Evolutionary conservation across 2,113 vertebrate species (phyloP).

Genomic region (Saccopteryx leptura): DNA sequence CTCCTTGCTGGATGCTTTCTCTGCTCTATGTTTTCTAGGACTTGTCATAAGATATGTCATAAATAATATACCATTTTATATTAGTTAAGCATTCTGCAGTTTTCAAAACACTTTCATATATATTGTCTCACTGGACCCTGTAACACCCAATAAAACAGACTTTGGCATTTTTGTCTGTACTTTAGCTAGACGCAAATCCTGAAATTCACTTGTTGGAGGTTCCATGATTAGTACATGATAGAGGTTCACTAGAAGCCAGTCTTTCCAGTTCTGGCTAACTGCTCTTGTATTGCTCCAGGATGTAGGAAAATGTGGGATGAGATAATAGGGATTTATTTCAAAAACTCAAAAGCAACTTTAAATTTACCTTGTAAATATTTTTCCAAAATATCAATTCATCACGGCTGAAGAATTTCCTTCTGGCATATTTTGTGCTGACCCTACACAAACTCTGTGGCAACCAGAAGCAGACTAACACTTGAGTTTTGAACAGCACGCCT

Average conservation of each 20-base stretch:
- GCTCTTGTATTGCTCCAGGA: neutral
- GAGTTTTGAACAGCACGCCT: neutral
- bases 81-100: conserved; percentile 12
- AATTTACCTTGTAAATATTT: conserved; percentile 29
- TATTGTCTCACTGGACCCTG: neutral
- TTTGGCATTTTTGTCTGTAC: neutral
- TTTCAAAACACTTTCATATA: neutral
- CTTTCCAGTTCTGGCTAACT: neutral
- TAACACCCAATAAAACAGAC: neutral
- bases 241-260: neutral
- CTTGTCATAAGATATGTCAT: neutral
- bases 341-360: conserved; percentile 36
- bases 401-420: conserved; percentile 13
- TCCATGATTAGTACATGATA: neutral
- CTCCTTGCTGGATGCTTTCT: neutral
- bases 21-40: neutral
- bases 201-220: conserved; percentile 8
- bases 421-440: neutral
- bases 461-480: neutral
- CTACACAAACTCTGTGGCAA: neutral
- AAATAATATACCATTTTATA: neutral
- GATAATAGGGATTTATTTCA: neutral
- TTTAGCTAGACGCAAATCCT: conserved; percentile 22
- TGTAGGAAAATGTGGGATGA: neutral
- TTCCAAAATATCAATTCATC: neutral